phyloP scores from a whole-genome alignment of 1,140 invertebrate species.

The Drosophila erecta region DNA sequence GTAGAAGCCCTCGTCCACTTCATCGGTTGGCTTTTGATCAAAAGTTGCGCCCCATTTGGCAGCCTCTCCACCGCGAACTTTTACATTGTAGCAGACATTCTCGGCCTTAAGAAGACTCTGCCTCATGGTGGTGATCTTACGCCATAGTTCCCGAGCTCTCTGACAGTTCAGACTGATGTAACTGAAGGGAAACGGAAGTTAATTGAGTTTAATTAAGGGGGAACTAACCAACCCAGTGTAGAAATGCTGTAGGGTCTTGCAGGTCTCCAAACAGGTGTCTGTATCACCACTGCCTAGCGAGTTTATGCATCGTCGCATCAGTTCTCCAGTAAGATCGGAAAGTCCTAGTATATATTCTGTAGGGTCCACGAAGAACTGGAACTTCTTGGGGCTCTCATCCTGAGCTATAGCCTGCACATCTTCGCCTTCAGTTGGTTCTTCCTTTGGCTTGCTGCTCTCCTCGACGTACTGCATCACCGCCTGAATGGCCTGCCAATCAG shows the following conservation, averaged over 20 bases:
- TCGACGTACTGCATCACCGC: slow-evolving; percentile 68
- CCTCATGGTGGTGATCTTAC: slow-evolving; percentile 86
- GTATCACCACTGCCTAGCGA: slow-evolving; percentile 91
- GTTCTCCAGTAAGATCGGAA: slow-evolving; percentile 94
- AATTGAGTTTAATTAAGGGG: not conserved
- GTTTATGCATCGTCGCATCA: slow-evolving; percentile 95
- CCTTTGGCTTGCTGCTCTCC: slow-evolving; percentile 1
- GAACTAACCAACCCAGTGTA: slow-evolving; percentile 86
- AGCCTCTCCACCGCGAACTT: slow-evolving; percentile 92
- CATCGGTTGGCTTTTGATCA: slow-evolving; percentile 72
- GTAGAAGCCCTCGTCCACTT: slow-evolving; percentile 76
- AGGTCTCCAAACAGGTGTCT: slow-evolving; percentile 90
- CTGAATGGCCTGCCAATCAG: slow-evolving; percentile 75
- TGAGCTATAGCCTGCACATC: slow-evolving; percentile 10
- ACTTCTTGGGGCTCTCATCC: slow-evolving; percentile 45
- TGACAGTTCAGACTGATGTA: slow-evolving; percentile 68
- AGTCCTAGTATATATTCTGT: slow-evolving; percentile 89
- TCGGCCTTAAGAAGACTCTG: slow-evolving; percentile 93
- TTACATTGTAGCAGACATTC: slow-evolving; percentile 92
- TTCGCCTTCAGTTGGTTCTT: not conserved
- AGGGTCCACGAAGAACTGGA: slow-evolving; percentile 72
- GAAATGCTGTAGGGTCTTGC: slow-evolving; percentile 89
- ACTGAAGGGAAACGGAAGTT: slow-evolving; percentile 20
- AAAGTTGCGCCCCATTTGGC: slow-evolving; percentile 8
- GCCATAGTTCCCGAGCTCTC: slow-evolving; percentile 6